phyloP scores from a whole-genome alignment of 2,113 vertebrate genomes.

The Ciconia boyciana region DNA sequence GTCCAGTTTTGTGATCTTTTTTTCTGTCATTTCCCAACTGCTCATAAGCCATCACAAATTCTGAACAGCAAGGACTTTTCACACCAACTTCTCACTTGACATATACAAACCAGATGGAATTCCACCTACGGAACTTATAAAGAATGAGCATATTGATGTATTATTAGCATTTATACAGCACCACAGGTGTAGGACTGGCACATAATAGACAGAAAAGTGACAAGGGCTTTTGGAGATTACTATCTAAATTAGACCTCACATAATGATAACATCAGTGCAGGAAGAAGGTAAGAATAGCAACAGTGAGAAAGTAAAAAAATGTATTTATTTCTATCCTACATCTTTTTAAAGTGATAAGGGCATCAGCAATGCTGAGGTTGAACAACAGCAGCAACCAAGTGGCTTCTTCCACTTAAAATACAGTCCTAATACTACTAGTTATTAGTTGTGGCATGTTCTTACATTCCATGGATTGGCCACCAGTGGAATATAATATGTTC shows the following conservation, averaged over 20 bases:
- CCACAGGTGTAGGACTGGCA: constrained; percentile 36
- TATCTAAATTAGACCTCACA: constrained; percentile 11
- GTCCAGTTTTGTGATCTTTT: background rate
- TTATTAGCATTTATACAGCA: constrained; percentile 52
- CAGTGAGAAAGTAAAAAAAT: background rate
- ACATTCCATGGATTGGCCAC: background rate
- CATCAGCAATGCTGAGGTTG: background rate
- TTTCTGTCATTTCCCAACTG: background rate
- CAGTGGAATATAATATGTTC: background rate
- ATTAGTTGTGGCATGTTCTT: background rate
- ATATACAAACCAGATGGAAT: constrained; percentile 50
- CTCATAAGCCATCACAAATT: background rate
- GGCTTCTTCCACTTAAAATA: background rate
- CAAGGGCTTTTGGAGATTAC: constrained; percentile 7
- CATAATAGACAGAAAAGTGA: constrained; percentile 43
- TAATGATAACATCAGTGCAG: background rate
- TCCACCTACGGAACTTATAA: constrained; percentile 27
- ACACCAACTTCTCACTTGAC: background rate
- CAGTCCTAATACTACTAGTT: background rate
- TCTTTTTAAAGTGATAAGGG: background rate
- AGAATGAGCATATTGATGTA: constrained; percentile 31
- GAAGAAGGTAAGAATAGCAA: background rate
- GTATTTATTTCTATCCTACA: background rate
- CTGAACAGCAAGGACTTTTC: constrained; percentile 24
- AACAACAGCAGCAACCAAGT: background rate